Conservation (phyloP, 2,113 vertebrate genomes). For the Anhinga anhinga region DNA sequence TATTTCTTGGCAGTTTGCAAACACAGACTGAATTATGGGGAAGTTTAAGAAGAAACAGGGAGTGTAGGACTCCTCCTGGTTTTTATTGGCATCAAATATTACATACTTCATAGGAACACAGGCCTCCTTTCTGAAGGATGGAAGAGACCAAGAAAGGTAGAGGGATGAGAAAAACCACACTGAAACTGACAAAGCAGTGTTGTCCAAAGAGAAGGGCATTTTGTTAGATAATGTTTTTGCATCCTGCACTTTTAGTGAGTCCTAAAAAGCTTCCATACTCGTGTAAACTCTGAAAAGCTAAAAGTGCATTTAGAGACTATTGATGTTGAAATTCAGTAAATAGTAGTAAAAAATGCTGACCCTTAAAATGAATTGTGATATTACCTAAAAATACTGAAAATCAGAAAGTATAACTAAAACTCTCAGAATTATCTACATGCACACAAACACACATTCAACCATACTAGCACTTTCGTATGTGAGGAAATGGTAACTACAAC, state of each 20-base stretch:
- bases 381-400: neutral
- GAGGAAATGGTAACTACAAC: neutral
- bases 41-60: neutral
- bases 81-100: neutral
- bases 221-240: neutral
- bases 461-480: neutral
- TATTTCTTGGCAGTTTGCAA: neutral
- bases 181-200: neutral
- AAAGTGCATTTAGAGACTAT: neutral
- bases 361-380: neutral
- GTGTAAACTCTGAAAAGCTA: neutral
- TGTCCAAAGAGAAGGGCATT: neutral
- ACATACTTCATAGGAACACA: neutral
- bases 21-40: neutral
- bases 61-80: neutral
- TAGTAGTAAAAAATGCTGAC: neutral
- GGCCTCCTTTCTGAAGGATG: neutral
- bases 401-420: neutral
- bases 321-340: neutral
- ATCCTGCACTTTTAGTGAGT: neutral
- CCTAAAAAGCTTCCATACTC: neutral
- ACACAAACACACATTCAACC: neutral
- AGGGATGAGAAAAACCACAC: neutral
- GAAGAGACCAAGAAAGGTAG: neutral
- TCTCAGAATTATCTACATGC: neutral